Percentiles rank a stretch among this genome's conserved stretches.
Conservation (phyloP, 2,888 invertebrate species). For the Cheilosia scutellata region DNA sequence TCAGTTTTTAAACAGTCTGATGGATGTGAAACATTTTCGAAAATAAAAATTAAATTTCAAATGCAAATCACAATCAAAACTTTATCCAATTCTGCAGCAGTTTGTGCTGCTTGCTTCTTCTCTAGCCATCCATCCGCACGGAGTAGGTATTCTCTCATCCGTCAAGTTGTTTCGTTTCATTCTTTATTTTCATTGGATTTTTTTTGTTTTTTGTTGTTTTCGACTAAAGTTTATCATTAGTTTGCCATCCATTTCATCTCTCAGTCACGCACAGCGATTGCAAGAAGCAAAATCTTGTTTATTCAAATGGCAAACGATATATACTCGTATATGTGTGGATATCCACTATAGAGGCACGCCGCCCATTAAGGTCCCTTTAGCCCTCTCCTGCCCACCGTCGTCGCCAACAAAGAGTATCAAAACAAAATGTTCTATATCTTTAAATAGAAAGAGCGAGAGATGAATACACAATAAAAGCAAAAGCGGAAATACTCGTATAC, state of each 20-base stretch:
- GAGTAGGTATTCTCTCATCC: conserved; percentile 57
- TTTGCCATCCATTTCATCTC: conserved; percentile 68
- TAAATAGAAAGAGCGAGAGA: conserved; percentile 49
- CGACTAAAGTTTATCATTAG: conserved; percentile 69
- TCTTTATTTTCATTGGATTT: conserved; percentile 19
- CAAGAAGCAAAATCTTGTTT: conserved; percentile 56
- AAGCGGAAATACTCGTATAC: conserved; percentile 47
- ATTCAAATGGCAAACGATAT: conserved; percentile 53
- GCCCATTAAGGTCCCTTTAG: background rate
- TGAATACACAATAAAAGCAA: conserved; percentile 49
- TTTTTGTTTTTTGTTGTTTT: conserved; percentile 15
- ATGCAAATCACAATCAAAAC: conserved; percentile 71
- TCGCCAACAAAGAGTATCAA: conserved; percentile 41
- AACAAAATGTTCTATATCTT: conserved; percentile 58
- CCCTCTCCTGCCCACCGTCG: background rate
- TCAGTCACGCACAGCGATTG: conserved; percentile 67
- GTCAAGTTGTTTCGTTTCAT: conserved; percentile 60
- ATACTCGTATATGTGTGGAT: background rate
- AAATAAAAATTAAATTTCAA: conserved; percentile 25
- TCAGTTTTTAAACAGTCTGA: conserved; percentile 50
- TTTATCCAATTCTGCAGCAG: conserved; percentile 28
- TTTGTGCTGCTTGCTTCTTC: conserved; percentile 1
- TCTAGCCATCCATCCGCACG: conserved; percentile 3
- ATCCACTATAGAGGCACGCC: background rate
- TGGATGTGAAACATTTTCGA: conserved; percentile 46